phyloP scores from a whole-genome alignment of 2,113 vertebrate species.

The Herpetotheres cachinnans region DNA sequence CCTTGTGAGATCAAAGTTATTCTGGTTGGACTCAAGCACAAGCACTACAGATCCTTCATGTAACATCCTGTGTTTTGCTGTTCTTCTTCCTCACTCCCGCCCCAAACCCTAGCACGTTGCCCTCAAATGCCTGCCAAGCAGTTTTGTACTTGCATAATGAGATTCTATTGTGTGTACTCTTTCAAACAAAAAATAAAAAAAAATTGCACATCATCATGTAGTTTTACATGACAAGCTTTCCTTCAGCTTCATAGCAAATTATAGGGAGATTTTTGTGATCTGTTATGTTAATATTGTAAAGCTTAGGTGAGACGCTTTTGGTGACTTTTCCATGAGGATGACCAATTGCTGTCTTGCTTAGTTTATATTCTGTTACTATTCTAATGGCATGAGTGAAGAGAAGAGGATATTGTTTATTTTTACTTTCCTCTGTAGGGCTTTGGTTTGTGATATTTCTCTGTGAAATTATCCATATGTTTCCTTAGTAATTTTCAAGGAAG shows the following conservation, averaged over 20 bases:
- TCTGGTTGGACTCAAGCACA: not conserved
- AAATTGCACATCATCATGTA: not conserved
- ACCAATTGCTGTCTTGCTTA: not conserved
- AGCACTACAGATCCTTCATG: not conserved
- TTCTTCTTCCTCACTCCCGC: not conserved
- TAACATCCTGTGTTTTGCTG: not conserved
- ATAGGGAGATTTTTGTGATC: not conserved
- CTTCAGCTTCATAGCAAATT: not conserved
- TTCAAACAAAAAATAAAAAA: not conserved
- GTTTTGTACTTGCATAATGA: not conserved
- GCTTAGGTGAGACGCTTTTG: not conserved
- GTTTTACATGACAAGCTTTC: not conserved
- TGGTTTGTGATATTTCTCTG: not conserved
- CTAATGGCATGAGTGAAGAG: not conserved
- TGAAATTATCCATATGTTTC: constrained; percentile 29
- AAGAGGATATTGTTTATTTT: constrained; percentile 6
- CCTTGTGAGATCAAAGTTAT: not conserved
- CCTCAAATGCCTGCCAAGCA: not conserved
- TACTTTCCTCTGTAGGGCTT: not conserved
- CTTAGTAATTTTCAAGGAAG: not conserved
- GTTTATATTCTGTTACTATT: constrained; percentile 24
- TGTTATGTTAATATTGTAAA: not conserved
- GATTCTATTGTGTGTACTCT: not conserved
- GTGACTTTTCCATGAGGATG: not conserved
- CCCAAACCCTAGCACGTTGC: not conserved